These are phyloP conservation scores for Actias luna DNA, from an alignment of 2,888 invertebrate species.

Conservation along the genomic window DNA sequence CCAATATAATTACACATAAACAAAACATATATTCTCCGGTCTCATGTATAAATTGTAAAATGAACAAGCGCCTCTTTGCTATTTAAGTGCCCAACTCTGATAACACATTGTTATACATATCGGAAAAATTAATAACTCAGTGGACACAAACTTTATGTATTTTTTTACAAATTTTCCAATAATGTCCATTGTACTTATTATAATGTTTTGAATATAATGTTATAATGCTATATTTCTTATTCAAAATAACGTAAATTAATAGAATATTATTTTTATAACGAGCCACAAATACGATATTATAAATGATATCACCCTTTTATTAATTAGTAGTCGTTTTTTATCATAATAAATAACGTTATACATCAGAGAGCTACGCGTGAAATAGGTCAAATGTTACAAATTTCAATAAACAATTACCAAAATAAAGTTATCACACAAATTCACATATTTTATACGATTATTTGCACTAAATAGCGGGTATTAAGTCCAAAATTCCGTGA, in stretches of 20 bases:
- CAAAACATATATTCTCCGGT: too few relatives aligned
- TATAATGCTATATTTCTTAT: too few relatives aligned
- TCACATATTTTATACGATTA: not conserved
- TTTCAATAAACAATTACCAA: slow-evolving; percentile 42
- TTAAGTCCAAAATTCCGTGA: not conserved
- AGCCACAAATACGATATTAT: not conserved
- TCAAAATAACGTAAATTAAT: not conserved
- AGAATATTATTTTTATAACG: not conserved
- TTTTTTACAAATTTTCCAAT: too few relatives aligned
- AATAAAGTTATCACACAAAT: not conserved
- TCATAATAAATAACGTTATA: slow-evolving; percentile 22
- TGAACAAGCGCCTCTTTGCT: too few relatives aligned
- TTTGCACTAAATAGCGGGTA: not conserved
- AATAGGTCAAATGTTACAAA: slow-evolving; percentile 65
- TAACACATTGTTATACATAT: too few relatives aligned
- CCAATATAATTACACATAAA: too few relatives aligned
- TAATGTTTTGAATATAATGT: too few relatives aligned
- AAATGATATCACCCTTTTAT: not conserved
- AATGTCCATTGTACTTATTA: too few relatives aligned
- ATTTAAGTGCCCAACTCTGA: too few relatives aligned
- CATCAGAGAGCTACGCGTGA: slow-evolving; percentile 40
- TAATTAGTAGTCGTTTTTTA: not conserved
- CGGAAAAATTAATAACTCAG: too few relatives aligned
- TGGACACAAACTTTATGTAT: too few relatives aligned
- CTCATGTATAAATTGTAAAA: too few relatives aligned